phyloP scores from a whole-genome alignment of 2,888 invertebrate species.

The Brachyptera risi region DNA sequence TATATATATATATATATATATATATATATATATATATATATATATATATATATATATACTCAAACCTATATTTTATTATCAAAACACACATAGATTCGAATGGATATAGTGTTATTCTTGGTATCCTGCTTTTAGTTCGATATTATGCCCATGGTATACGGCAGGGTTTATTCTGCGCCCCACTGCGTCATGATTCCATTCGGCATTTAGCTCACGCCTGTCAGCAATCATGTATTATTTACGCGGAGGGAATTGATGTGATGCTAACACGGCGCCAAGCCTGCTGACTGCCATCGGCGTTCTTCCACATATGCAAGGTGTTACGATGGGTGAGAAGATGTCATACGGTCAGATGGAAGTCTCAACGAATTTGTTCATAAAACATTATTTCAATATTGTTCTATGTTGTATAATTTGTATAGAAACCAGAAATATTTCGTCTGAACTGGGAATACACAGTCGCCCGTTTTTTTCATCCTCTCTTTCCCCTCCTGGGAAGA shows the following conservation, averaged over 20 bases:
- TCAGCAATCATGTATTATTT: constrained; percentile 18
- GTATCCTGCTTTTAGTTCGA: neutral
- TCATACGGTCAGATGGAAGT: neutral
- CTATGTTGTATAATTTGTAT: too few species aligned
- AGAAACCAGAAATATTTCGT: too few species aligned
- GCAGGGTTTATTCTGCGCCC: neutral
- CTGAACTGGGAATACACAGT: too few species aligned
- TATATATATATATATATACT: too few species aligned
- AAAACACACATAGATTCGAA: constrained; percentile 1
- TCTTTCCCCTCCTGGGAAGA: neutral
- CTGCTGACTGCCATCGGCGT: neutral
- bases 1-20: too few species aligned
- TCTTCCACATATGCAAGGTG: neutral
- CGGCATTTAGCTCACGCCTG: constrained; percentile 9
- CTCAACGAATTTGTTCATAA: too few species aligned
- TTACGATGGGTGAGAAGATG: neutral
- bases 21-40: too few species aligned
- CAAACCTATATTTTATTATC: constrained; percentile 17
- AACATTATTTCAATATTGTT: too few species aligned
- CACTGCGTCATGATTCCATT: constrained; percentile 14
- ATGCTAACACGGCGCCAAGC: too few species aligned
- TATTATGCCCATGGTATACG: neutral
- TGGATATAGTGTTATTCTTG: neutral
- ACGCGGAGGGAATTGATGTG: constrained; percentile 15
- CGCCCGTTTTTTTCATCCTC: too few species aligned